Conservation (phyloP, 1,140 invertebrate genomes). For the Nasonia vitripennis region DNA sequence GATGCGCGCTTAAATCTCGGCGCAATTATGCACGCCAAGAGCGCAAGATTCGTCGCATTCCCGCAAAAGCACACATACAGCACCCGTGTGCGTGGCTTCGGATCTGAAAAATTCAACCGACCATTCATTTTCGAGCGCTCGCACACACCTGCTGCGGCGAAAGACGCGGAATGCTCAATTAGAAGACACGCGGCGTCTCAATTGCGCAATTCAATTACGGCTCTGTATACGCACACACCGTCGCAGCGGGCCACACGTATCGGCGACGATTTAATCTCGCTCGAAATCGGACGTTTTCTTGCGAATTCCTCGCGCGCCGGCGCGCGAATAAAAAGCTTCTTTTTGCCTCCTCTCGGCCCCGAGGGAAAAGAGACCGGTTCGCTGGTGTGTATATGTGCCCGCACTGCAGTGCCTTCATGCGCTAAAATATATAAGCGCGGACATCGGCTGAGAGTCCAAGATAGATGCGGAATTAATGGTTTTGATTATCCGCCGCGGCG, state of each 20-base stretch:
- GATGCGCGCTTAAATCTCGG: not conserved
- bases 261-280: slow-evolving; percentile 31
- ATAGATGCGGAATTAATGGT: slow-evolving; percentile 45
- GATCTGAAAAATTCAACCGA: too few species aligned
- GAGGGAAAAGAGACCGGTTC: slow-evolving; percentile 11
- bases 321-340: not conserved
- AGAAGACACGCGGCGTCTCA: slow-evolving; percentile 3
- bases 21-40: not conserved
- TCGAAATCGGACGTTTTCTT: slow-evolving; percentile 34
- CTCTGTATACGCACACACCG: not conserved
- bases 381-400: not conserved
- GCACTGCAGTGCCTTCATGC: not conserved
- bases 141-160: not conserved
- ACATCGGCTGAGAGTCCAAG: not conserved
- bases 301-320: slow-evolving; percentile 7
- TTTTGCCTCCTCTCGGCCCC: not conserved
- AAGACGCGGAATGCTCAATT: slow-evolving; percentile 24
- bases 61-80: too few species aligned
- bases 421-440: not conserved
- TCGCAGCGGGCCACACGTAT: not conserved
- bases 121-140: not conserved
- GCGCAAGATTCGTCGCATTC: too few species aligned
- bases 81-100: too few species aligned
- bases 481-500: not conserved
- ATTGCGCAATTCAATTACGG: slow-evolving; percentile 25